Base-by-base conservation (phyloP, 2,888 invertebrate genomes). In the Heliconius ismenius region DNA sequence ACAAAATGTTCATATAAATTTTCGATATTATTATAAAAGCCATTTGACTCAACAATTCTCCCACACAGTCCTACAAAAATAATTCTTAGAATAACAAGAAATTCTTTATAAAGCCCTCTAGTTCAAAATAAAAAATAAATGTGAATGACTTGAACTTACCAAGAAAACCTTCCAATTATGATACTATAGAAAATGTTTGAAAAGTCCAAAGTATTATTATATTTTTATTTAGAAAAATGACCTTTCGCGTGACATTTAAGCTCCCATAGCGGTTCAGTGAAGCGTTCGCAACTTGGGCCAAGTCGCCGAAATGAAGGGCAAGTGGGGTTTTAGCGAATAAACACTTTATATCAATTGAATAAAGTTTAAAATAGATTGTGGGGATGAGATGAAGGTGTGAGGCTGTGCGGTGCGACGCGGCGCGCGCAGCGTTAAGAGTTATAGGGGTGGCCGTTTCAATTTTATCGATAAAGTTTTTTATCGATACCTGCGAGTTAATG, bases 371-470 rank as follows among this genome's bases (percentile, higher is more conserved):
- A 85, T 88, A 65, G 81, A 78, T 74, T 84, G 87, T 70, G 63
- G 11, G 67, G 3, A 62, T 28, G 86, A 87, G 91, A 91, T 88
- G 85, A 86, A 87, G 88, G 87, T 87, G 81, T 79, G 83, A 84
- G 84, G 84, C 83, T 83, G 86, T 86, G 89, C 87, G 90, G 86
- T 81, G 83, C 85, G 86, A 86, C 79, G 83, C 88, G 88, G 91
- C 92, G 92, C 92, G 92, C 92, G 92, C 92, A 92, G 86, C 87
- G 83, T 88, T 86, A 80, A 83, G 83, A 82, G 28, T 75, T 49
- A 58, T 87, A 91, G 89, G 81, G 90, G 85, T 85, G 90, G 65
- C 77, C 43, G 10, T 0, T 28, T 15, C 43, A 28, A 65, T 67
- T 60, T 70, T 79, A 80, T 83, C 82, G 83, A 83, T 81, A 76